A percentile compares a stretch with the other conserved stretches of the same genome.
phyloP scores from a whole-genome alignment of 2,113 vertebrate species.

The Hypomesus transpacificus region DNA sequence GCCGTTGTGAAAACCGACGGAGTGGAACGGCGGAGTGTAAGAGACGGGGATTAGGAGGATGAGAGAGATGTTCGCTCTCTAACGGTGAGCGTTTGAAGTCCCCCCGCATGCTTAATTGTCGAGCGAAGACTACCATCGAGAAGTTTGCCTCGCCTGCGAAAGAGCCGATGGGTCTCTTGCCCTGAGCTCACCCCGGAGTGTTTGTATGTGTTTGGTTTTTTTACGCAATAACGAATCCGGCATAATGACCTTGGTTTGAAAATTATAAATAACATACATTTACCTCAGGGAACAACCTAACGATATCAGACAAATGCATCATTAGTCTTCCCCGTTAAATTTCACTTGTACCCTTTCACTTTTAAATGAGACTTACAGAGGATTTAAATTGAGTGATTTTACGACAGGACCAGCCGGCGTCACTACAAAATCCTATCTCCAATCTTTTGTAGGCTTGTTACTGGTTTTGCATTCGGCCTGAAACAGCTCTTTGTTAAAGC shows the following conservation, averaged over 20 bases:
- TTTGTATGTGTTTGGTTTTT: slow-evolving; percentile 40
- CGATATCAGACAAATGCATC: not conserved
- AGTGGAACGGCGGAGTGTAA: slow-evolving; percentile 50
- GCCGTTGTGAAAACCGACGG: slow-evolving; percentile 37
- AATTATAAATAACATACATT: not conserved
- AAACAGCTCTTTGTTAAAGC: too few species aligned
- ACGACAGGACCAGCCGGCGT: too few species aligned
- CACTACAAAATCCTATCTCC: too few species aligned
- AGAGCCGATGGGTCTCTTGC: slow-evolving; percentile 45
- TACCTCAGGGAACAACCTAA: not conserved
- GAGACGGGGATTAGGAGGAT: slow-evolving; percentile 61
- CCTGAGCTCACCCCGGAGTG: slow-evolving; percentile 46
- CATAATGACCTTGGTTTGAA: slow-evolving; percentile 39
- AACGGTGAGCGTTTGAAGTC: slow-evolving; percentile 51
- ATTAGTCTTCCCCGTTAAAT: not conserved
- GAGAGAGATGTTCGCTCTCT: slow-evolving; percentile 51
- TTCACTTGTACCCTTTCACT: not conserved
- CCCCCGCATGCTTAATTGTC: slow-evolving; percentile 54
- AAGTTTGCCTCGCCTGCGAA: slow-evolving; percentile 43
- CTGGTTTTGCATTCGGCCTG: too few species aligned
- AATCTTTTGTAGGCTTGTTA: too few species aligned
- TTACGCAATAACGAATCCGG: slow-evolving; percentile 50
- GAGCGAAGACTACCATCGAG: slow-evolving; percentile 38
- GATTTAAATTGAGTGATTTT: too few species aligned
- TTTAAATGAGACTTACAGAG: too few species aligned